phyloP scores from a whole-genome alignment of 2,888 invertebrate species.

The Cosmopolites sordidus region DNA sequence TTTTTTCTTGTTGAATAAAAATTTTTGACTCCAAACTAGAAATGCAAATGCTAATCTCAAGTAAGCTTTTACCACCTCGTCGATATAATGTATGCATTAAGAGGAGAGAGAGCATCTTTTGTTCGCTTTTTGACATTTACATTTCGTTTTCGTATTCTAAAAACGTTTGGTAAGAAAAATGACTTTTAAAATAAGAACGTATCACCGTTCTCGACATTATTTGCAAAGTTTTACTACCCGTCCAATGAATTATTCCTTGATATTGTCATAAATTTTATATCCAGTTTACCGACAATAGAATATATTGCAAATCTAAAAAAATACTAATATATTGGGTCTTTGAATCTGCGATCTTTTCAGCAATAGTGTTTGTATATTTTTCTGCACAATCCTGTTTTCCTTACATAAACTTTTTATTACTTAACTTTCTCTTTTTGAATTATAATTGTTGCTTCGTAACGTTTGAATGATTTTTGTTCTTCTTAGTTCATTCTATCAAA shows the following conservation, averaged over 20 bases:
- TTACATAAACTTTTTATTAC: too few species aligned
- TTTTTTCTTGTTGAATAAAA: too few species aligned
- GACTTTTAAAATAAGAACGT: conserved; percentile 15
- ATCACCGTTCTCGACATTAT: conserved; percentile 21
- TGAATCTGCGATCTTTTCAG: conserved; percentile 22
- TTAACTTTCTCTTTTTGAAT: too few species aligned
- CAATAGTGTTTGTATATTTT: conserved; percentile 23
- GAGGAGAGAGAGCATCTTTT: conserved; percentile 2
- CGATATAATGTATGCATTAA: conserved; percentile 5
- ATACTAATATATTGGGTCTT: conserved; percentile 23
- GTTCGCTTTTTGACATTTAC: conserved; percentile 13
- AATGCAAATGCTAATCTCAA: too few species aligned
- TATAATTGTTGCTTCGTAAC: too few species aligned
- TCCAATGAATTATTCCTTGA: conserved; percentile 24
- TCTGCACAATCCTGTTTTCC: conserved; percentile 8
- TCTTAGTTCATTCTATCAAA: too few species aligned
- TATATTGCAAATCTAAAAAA: conserved; percentile 24
- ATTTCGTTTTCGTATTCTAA: conserved; percentile 17
- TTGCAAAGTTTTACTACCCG: conserved; percentile 20
- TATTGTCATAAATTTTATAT: conserved; percentile 26
- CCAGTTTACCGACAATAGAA: conserved; percentile 22
- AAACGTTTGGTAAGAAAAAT: conserved; percentile 19
- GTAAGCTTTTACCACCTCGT: too few species aligned
- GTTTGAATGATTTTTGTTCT: too few species aligned
- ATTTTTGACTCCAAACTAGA: too few species aligned